Conservation (phyloP, 2,888 invertebrate species). For the Julus scandinavius region DNA sequence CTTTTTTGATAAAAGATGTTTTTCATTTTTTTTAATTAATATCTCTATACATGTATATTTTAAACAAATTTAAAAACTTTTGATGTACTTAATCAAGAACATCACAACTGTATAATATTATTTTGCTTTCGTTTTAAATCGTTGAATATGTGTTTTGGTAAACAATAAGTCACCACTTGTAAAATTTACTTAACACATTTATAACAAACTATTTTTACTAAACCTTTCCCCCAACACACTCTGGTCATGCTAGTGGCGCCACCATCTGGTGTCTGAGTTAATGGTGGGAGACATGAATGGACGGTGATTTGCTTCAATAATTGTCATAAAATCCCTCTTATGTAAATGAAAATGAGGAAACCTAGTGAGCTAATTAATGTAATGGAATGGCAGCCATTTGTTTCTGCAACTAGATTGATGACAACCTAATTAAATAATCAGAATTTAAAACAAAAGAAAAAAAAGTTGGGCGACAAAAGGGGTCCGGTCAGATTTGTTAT, state of each 20-base stretch:
- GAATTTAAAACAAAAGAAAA: constrained; percentile 4
- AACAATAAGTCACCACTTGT: too few relatives aligned
- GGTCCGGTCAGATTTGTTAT: constrained; percentile 37
- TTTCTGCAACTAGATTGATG: constrained; percentile 43
- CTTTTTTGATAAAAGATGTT: not conserved
- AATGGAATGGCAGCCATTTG: constrained; percentile 40
- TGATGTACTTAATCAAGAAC: too few relatives aligned
- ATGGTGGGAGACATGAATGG: not conserved
- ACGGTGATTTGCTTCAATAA: not conserved
- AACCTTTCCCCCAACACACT: not conserved
- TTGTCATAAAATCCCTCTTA: constrained; percentile 45
- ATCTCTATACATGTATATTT: not conserved
- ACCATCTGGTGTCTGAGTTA: not conserved
- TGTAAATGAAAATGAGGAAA: not conserved
- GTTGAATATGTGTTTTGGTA: too few relatives aligned
- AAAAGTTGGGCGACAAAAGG: not conserved
- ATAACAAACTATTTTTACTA: not conserved
- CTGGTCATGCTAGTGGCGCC: not conserved
- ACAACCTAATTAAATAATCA: constrained; percentile 36
- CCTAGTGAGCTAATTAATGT: not conserved
- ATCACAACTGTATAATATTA: too few relatives aligned
- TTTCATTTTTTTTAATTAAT: not conserved
- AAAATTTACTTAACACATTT: too few relatives aligned
- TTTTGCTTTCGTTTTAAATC: too few relatives aligned
- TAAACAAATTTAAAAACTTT: too few relatives aligned